Evolutionary conservation across 1,140 invertebrate species (phyloP).

Genomic region (Venustaconcha ellipsiformis): DNA sequence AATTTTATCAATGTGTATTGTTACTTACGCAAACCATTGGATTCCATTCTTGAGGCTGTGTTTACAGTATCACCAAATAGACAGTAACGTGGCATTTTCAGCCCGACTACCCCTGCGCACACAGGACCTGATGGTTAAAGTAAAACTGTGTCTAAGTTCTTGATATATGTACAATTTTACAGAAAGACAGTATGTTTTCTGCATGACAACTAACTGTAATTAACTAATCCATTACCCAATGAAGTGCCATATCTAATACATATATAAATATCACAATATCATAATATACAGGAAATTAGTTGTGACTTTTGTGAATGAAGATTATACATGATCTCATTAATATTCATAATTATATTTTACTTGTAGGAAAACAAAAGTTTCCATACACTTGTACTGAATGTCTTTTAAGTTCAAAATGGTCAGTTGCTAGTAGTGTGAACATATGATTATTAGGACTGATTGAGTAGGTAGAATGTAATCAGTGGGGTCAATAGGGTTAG

Average conservation of each 20-base stretch:
- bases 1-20: neutral
- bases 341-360: too few relatives aligned
- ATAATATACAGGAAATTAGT: too few relatives aligned
- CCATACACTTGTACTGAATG: too few relatives aligned
- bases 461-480: too few relatives aligned
- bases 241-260: neutral
- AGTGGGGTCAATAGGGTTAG: too few relatives aligned
- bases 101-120: constrained; percentile 92
- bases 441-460: too few relatives aligned
- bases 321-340: too few relatives aligned
- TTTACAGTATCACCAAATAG: constrained; percentile 89
- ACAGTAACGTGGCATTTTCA: constrained; percentile 93
- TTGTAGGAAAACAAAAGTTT: too few relatives aligned
- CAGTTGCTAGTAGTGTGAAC: too few relatives aligned
- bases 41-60: constrained; percentile 94
- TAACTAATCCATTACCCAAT: neutral
- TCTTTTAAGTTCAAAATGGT: too few relatives aligned
- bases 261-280: neutral
- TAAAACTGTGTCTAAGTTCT: neutral
- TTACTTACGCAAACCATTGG: constrained; percentile 81
- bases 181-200: neutral
- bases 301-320: too few relatives aligned
- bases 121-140: constrained; percentile 78
- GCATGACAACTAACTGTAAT: neutral
- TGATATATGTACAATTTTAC: neutral